Percentiles rank a stretch among this genome's conserved stretches.
Conservation (phyloP, 1,140 invertebrate genomes). For the Lanistes nyassanus region DNA sequence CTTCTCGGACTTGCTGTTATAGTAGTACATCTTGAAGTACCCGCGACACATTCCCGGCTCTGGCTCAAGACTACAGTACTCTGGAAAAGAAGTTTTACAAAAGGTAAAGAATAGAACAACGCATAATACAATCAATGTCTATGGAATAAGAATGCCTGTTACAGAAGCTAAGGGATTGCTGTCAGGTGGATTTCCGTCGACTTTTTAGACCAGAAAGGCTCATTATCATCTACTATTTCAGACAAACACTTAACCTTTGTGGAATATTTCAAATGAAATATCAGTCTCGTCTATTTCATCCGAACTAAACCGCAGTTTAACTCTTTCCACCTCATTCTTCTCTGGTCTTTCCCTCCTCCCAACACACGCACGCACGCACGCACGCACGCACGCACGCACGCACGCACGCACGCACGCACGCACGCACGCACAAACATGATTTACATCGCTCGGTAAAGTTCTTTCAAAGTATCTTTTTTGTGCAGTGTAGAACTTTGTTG, state of each 20-base stretch:
- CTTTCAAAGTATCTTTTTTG: no score
- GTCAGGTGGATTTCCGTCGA: no score
- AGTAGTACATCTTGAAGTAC: conserved; percentile 56
- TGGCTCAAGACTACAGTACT: not conserved
- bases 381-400: conserved; percentile 15
- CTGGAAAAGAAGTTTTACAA: not conserved
- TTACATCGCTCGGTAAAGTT: no score
- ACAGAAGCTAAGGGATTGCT: no score
- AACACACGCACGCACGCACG: conserved; percentile 12
- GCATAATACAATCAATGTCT: no score
- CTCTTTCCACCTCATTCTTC: not conserved
- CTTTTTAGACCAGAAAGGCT: no score
- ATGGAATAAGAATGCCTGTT: no score
- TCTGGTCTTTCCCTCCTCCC: not conserved
- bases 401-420: conserved; percentile 13
- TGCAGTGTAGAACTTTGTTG: no score
- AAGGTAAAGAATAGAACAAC: not conserved
- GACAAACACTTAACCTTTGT: not conserved
- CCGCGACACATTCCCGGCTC: conserved; percentile 72
- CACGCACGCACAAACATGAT: no score
- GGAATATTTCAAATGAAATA: not conserved
- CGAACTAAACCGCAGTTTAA: not conserved
- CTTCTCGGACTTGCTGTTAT: conserved; percentile 24
- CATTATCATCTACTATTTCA: not conserved
- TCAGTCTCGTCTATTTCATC: not conserved